Evolutionary conservation across 2,888 invertebrate species (phyloP), one percentile per base, ranked within the genome.

Genomic region (Nycteola revayana): DNA sequence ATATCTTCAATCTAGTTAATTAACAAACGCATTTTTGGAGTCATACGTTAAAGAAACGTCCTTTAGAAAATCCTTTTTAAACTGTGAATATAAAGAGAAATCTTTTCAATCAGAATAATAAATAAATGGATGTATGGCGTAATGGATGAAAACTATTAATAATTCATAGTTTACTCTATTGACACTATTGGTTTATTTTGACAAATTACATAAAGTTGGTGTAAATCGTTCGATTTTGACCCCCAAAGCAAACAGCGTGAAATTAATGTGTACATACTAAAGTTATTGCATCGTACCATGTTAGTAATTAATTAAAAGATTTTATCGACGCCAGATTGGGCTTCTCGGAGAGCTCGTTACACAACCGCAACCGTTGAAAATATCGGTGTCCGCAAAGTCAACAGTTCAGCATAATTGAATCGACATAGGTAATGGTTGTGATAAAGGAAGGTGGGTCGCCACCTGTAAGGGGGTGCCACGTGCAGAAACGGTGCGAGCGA

Each of bases 381-480:
- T 66, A 73, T 66, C 61, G 63, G 50, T 66, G 60, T 67, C 63
- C 59, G 49, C 66, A 68, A 65, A 75, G 73, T 79, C 75, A 80
- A 78, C 80, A 79, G 64, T 75, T 77, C 70, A 66, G 64, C 65
- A 65, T 76, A 82, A 82, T 81, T 81, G 75, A 79, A 77, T 75
- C 70, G 71, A 68, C 77, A 67, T 66, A 64, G 67, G 65, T 67
- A 71, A 69, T 68, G 64, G 63, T 61, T 48, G 56, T 59, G 62
- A 65, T 71, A 69, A 67, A 63, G 61, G 59, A 49, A 52, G 49
- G 53, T 43, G 50, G 55, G 42, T 36, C 36, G 50, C 60, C 53
- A 69, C 70, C 65, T 67, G 69, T 49, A 35, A 36, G 45, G 54
- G 52, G 62, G 40, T 49, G 37, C 45, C 70, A 75, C 68, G 72